A percentile compares a stretch with the other conserved stretches of the same genome.
Conservation (phyloP, 2,113 vertebrate species). For the Corvus hawaiiensis region DNA sequence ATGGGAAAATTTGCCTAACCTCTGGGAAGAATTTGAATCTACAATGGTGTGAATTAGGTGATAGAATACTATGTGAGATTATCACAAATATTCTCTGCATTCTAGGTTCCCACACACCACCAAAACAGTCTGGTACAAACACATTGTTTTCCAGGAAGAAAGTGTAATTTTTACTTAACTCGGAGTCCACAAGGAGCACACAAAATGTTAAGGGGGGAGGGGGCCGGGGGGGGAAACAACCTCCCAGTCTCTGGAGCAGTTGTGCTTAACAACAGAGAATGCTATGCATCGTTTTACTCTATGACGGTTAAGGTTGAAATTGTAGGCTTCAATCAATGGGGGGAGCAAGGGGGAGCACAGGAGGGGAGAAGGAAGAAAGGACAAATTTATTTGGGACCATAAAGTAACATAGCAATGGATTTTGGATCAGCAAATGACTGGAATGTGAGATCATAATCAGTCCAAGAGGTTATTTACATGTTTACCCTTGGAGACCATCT, state of each 20-base stretch:
- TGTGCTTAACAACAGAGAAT: background rate
- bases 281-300: background rate
- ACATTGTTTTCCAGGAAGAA: background rate
- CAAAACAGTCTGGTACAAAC: background rate
- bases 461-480: background rate
- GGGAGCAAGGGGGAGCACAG: accelerated
- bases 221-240: too few relatives aligned
- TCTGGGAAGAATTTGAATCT: too few relatives aligned
- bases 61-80: too few relatives aligned
- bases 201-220: background rate
- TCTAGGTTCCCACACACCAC: background rate
- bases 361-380: accelerated
- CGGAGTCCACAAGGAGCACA: background rate
- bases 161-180: background rate
- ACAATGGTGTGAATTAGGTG: too few relatives aligned
- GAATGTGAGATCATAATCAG: background rate
- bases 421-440: background rate
- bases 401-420: background rate
- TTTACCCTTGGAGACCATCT: background rate
- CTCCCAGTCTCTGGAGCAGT: background rate
- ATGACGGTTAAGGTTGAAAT: background rate
- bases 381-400: background rate
- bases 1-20: too few relatives aligned
- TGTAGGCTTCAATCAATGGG: background rate
- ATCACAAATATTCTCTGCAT: too few relatives aligned